Base-by-base conservation (phyloP, 2,888 invertebrate species). In the Leucophenga maculata region DNA sequence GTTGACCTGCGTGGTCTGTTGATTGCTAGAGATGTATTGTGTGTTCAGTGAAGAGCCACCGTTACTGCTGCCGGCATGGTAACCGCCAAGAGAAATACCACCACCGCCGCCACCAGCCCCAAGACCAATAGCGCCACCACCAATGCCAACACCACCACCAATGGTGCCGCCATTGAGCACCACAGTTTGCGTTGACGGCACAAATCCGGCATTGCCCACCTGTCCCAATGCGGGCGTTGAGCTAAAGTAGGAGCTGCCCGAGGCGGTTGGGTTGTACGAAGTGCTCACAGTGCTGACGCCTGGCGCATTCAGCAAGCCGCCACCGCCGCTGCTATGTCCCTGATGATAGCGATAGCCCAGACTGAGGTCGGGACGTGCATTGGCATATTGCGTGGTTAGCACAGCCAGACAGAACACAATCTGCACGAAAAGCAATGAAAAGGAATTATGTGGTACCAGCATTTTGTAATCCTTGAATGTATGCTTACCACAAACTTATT, bases 341-440 rank as follows among this genome's bases (percentile, higher is more conserved):
- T 67, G 83, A 59, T 83, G 77, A 55, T 87, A 86, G 32, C 73
- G 77, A 69, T 86, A 86, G 39, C 85, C 81, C 68, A 85, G 71
- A 26, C 85, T 85, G 55, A 86, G 76, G 75, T 87, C 88, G 39
- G 88, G 85, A 62, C 84, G 80, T 6, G 85, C 86, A 39, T 72
- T 64, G 31, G 75, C 78, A 68, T 72, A 69, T 18, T 73, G 67
- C 50, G 60, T 72, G 48, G 67, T 65, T 62, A 76, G 74, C 32
- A 80, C 72, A 65, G 78, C 78, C 66, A 81, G 74, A 73, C 78
- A 82, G 72, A 77, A 77, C 70, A 87, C 66, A 20, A 82, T 72
- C 87, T 86, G 66, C 6, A 50, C 14, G n/a, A 46, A 26, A 3
- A 26, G 26, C 26, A 26, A n/a, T n/a, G n/a, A n/a, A n/a, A n/a